These are phyloP conservation scores for Caloenas nicobarica DNA, from an alignment of 2,113 vertebrate genomes.

Conservation along the genomic window DNA sequence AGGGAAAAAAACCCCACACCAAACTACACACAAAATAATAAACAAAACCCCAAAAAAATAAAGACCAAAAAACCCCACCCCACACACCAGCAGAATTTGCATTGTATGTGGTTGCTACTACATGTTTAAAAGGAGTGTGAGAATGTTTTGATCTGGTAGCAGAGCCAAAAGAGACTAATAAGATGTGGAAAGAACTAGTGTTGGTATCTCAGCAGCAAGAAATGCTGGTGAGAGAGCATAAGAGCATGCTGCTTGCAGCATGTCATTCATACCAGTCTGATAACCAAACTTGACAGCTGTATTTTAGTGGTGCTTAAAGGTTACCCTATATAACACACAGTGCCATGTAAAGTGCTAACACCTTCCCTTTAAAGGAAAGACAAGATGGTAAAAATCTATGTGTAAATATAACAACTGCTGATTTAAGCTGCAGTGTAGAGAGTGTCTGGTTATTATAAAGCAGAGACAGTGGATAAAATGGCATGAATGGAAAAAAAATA, in stretches of 20 bases:
- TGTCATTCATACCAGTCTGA: neutral
- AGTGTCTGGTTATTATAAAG: neutral
- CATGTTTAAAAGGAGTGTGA: neutral
- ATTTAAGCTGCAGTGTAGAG: neutral
- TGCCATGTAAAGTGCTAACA: neutral
- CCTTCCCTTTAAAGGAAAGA: neutral
- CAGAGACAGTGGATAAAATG: neutral
- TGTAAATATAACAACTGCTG: neutral
- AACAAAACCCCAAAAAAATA: too few relatives aligned
- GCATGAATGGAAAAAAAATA: neutral
- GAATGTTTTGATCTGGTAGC: neutral
- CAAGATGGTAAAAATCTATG: neutral
- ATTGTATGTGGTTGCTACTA: neutral
- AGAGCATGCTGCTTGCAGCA: neutral
- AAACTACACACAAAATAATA: too few relatives aligned
- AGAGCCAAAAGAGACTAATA: neutral
- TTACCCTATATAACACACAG: fast-evolving
- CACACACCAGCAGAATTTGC: neutral
- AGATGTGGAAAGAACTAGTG: neutral
- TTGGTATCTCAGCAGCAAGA: neutral
- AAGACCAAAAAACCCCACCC: neutral
- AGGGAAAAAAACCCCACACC: too few relatives aligned
- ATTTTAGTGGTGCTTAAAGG: neutral
- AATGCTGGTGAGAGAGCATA: neutral
- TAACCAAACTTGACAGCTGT: neutral